Evolutionary conservation across 2,797 vertebrate genomes (phyloP).

Genomic region (Premnoplex brunnescens): DNA sequence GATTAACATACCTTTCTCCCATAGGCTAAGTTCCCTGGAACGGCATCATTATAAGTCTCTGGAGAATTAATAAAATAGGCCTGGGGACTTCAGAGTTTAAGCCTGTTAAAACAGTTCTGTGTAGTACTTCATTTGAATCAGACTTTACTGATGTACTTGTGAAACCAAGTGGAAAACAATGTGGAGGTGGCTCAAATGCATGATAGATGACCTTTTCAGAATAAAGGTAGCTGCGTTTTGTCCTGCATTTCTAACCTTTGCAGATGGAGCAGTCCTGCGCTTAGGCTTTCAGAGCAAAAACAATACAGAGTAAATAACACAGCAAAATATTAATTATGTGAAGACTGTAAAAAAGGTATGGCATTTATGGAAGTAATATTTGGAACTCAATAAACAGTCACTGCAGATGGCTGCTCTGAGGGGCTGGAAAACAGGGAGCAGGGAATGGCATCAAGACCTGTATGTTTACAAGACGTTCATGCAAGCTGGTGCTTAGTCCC

Average conservation of each 20-base stretch:
- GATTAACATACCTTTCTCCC: slow-evolving; percentile 39
- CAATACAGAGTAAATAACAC: not conserved
- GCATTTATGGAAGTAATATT: not conserved
- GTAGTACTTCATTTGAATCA: not conserved
- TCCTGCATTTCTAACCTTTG: not conserved
- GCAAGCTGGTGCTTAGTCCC: not conserved
- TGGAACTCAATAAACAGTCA: not conserved
- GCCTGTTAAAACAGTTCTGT: not conserved
- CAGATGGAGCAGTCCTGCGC: not conserved
- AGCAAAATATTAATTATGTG: not conserved
- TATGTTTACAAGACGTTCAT: accelerated
- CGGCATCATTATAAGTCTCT: not conserved
- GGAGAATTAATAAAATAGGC: slow-evolving; percentile 30
- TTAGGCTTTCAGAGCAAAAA: not conserved
- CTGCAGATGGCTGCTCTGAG: not conserved
- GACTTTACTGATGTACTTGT: not conserved
- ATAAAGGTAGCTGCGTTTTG: not conserved
- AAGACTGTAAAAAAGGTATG: not conserved
- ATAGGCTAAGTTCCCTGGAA: slow-evolving; percentile 14
- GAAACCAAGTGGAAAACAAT: not conserved
- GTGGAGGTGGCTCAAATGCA: not conserved
- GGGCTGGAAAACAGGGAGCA: not conserved
- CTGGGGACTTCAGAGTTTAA: not conserved
- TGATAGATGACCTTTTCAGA: not conserved
- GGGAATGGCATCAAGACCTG: not conserved